A percentile compares a stretch with the other conserved stretches of the same genome.
Evolutionary conservation across 2,888 invertebrate species (phyloP).

Genomic region (Spicauda simplicius): DNA sequence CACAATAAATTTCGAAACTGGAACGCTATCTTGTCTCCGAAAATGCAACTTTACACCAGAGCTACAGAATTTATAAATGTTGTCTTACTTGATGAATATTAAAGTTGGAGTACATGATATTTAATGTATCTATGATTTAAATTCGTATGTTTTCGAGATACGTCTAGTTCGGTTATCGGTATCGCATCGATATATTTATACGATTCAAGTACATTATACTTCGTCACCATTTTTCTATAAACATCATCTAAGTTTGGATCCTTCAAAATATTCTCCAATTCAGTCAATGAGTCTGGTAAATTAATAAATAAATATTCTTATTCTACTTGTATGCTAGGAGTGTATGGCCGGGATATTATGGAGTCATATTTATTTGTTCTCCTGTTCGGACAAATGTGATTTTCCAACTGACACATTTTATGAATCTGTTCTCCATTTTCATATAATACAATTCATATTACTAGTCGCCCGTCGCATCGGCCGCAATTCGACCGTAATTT

Average conservation of each 20-base stretch:
- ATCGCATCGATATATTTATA: no score
- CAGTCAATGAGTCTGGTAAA: conserved; percentile 60
- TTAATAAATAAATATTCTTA: conserved; percentile 45
- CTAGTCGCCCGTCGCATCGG: no score
- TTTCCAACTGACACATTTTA: conserved; percentile 47
- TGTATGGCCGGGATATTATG: conserved; percentile 29
- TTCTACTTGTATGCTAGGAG: conserved; percentile 56
- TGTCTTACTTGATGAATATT: no score
- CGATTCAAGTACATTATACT: conserved; percentile 59
- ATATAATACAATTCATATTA: conserved; percentile 70
- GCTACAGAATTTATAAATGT: no score
- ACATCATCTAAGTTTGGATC: conserved; percentile 51
- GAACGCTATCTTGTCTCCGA: no score
- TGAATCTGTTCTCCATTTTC: conserved; percentile 64
- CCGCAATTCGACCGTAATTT: no score
- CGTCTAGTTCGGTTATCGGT: no score
- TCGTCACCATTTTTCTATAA: conserved; percentile 59
- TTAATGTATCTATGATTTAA: no score
- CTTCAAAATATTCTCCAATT: conserved; percentile 56
- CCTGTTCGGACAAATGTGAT: conserved; percentile 63
- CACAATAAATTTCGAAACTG: no score
- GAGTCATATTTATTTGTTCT: conserved; percentile 38
- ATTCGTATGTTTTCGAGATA: no score
- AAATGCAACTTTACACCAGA: no score
- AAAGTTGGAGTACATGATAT: no score